Evolutionary conservation across 1,140 invertebrate species (phyloP), one percentile per base, ranked within the genome.

Genomic region (Drosophila tsacasi): DNA sequence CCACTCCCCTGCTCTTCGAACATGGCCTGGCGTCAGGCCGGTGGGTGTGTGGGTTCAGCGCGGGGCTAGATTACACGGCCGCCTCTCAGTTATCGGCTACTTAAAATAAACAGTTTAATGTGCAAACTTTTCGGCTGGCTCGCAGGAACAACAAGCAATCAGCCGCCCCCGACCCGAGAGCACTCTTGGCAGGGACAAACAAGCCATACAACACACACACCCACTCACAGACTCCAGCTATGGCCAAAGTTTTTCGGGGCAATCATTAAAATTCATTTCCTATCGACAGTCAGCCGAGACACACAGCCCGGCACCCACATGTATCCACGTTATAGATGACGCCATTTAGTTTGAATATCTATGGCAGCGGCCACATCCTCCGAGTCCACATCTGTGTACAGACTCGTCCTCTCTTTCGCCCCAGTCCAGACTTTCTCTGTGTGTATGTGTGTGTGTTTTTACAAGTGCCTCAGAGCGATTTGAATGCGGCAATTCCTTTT

Each of bases 261-360:
- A 90, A 90, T 90, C 85, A 90, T 90, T 90, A 90, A 90, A 90
- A 90, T 90, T 90, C 85, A 90, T 90, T 90, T 90, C 79, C 85
- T 85, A 90, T 90, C 85, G 85, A 90, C 86, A 89, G 84, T 83
- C 84, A 81, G 76, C 64, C 72, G 52, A 77, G 71, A 66, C 66
- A 76, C 62, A 66, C 54, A 60, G 30, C 19, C 25, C 39, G 46
- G 50, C 50, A 52, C 47, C 60, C 50, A 77, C 64, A 62, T 46
- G 76, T 52, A 74, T 39, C 42, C 76, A 50, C 78, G 75, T 75
- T 85, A 89, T 87, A 81, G 83, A 90, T 87, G 84, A 90, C 84
- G 85, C 84, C 86, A 87, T 87, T 90, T 87, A 84, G 84, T 87
- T 87, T 87, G 84, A 89, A 87, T 89, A 89, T 87, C 84, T 81